Percentiles rank a stretch among this genome's conserved stretches.
phyloP scores from a whole-genome alignment of 2,113 vertebrate species.

The Petaurus breviceps region DNA sequence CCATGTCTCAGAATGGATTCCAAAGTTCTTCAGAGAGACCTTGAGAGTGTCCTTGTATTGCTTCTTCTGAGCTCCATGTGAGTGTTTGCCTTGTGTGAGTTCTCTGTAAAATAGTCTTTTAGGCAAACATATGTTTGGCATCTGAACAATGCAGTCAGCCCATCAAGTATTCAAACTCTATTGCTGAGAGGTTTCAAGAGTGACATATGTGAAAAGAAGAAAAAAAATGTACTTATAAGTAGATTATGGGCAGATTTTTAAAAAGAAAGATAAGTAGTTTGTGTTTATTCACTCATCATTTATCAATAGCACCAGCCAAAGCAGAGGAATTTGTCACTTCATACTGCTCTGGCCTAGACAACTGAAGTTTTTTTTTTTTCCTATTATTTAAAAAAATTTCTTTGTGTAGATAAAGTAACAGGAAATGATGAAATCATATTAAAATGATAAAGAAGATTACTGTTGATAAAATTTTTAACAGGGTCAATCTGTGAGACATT shows the following conservation, averaged over 20 bases:
- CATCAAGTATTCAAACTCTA: not conserved
- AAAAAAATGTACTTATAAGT: slow-evolving; percentile 10
- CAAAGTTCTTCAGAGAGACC: not conserved
- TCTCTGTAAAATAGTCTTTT: not conserved
- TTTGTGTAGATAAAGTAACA: not conserved
- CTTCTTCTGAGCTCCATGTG: not conserved
- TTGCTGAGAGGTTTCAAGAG: not conserved
- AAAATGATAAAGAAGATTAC: not conserved
- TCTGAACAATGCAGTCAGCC: not conserved
- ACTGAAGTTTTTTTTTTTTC: not conserved
- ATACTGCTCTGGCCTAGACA: not conserved
- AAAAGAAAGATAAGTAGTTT: slow-evolving; percentile 11
- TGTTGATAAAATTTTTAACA: not conserved
- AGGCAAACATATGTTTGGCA: not conserved
- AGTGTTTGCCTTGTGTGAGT: not conserved
- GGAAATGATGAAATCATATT: not conserved
- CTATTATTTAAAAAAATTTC: slow-evolving; percentile 1
- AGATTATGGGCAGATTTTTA: not conserved
- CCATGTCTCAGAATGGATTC: not conserved
- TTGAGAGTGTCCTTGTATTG: not conserved
- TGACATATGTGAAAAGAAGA: slow-evolving; percentile 8
- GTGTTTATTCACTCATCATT: slow-evolving; percentile 19
- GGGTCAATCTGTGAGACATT: not conserved
- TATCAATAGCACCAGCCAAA: not conserved
- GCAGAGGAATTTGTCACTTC: not conserved